Evolutionary conservation across 2,888 invertebrate genomes (phyloP).

Genomic region (Acanthopleura granulata): DNA sequence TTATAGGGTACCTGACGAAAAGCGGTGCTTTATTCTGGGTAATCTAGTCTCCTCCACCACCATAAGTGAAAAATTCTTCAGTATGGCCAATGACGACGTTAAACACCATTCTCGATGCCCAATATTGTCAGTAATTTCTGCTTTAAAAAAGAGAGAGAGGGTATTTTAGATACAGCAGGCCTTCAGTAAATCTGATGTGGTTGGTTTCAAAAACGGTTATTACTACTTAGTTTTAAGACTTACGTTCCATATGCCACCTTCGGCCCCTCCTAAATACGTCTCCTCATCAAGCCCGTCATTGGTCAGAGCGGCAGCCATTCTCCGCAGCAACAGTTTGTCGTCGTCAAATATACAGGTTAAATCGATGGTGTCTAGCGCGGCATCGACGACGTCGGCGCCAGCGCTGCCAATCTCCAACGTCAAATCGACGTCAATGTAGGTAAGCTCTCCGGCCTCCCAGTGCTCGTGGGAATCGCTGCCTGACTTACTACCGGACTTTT

Average conservation of each 20-base stretch:
- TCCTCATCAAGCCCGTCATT: conserved; percentile 2
- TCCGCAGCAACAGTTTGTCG: conserved; percentile 1
- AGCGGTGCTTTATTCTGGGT: too few species aligned
- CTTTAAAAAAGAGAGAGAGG: too few species aligned
- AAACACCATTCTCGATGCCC: too few species aligned
- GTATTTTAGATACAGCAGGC: too few species aligned
- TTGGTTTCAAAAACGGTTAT: too few species aligned
- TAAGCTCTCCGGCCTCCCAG: neutral
- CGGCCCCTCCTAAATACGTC: neutral
- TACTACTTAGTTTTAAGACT: too few species aligned
- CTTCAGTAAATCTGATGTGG: too few species aligned
- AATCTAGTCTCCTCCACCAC: too few species aligned
- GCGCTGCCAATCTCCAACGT: neutral
- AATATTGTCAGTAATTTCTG: too few species aligned
- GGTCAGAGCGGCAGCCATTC: conserved; percentile 6
- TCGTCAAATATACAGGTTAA: neutral
- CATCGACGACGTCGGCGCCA: neutral
- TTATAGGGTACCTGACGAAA: too few species aligned
- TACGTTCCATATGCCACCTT: conserved; percentile 13
- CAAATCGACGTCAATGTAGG: neutral
- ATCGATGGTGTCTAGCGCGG: conserved; percentile 1
- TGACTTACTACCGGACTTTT: neutral
- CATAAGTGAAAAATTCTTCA: too few species aligned
- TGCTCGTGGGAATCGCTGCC: neutral
- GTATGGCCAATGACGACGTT: too few species aligned